phyloP scores from a whole-genome alignment of 2,113 vertebrate species.

The Lycaon pictus region DNA sequence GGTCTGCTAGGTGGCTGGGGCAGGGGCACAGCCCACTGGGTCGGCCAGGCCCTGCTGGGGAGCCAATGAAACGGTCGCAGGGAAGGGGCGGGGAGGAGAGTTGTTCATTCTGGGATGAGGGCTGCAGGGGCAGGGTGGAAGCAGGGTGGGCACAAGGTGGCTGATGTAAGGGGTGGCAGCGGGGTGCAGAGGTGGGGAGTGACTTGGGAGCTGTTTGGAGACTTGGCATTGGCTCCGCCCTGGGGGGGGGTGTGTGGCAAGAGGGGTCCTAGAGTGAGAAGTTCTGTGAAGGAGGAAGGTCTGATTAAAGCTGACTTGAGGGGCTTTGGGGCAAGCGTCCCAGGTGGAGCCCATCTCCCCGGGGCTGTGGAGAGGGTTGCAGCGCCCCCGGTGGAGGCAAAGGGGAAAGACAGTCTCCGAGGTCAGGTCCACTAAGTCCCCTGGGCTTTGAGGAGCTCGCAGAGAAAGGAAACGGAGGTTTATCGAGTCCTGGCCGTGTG shows the following conservation, averaged over 20 bases:
- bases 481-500: fast-evolving
- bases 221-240: neutral
- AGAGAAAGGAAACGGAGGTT: neutral
- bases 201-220: neutral
- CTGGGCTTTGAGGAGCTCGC: neutral
- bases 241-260: neutral
- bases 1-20: neutral
- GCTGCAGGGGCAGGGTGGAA: neutral
- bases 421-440: neutral
- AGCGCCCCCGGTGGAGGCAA: slow-evolving; percentile 55
- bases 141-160: neutral
- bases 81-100: neutral
- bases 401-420: neutral
- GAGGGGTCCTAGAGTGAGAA: neutral
- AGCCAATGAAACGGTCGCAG: neutral
- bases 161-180: neutral
- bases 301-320: neutral
- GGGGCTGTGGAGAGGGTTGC: neutral
- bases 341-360: fast-evolving
- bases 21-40: neutral
- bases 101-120: neutral
- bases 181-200: too few relatives aligned
- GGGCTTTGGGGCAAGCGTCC: neutral
- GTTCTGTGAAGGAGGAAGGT: neutral
- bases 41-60: neutral